These are phyloP conservation scores for Endomychus coccineus DNA, from an alignment of 2,888 invertebrate species.

Conservation along the genomic window DNA sequence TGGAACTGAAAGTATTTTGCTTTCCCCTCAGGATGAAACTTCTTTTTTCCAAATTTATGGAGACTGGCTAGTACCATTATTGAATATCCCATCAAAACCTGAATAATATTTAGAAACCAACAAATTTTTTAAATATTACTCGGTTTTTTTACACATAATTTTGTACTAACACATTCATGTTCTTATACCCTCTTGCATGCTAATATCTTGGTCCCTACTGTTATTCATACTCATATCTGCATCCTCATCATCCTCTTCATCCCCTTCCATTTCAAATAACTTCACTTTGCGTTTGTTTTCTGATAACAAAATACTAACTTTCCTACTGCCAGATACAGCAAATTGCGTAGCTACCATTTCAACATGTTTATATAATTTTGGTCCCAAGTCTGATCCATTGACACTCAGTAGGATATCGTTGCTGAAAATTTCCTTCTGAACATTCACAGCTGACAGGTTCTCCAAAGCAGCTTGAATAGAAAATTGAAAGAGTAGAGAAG, in stretches of 20 bases:
- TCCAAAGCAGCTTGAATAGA: conserved; percentile 34
- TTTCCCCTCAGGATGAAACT: too few species aligned
- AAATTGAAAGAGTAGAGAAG: conserved; percentile 33
- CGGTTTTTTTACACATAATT: too few species aligned
- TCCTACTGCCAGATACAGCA: conserved; percentile 77
- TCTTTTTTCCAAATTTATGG: too few species aligned
- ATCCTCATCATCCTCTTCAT: conserved; percentile 84
- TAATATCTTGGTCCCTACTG: conserved; percentile 28
- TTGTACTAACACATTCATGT: too few species aligned
- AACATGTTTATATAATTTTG: conserved; percentile 51
- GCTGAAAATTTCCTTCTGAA: conserved; percentile 17
- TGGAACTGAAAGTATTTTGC: too few species aligned
- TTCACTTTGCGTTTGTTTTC: conserved; percentile 73
- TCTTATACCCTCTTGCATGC: conserved; percentile 25
- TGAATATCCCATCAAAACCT: too few species aligned
- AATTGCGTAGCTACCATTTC: conserved; percentile 63
- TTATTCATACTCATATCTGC: conserved; percentile 42
- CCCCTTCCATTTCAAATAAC: conserved; percentile 87
- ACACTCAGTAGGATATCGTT: conserved; percentile 43
- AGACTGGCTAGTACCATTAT: too few species aligned
- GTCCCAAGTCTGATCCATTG: conserved; percentile 50
- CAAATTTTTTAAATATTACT: too few species aligned
- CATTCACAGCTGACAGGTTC: conserved; percentile 26
- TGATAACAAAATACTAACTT: conserved; percentile 78
- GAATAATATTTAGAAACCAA: too few species aligned